Conservation (phyloP, 2,888 invertebrate species). For the Tipula vernalis region DNA sequence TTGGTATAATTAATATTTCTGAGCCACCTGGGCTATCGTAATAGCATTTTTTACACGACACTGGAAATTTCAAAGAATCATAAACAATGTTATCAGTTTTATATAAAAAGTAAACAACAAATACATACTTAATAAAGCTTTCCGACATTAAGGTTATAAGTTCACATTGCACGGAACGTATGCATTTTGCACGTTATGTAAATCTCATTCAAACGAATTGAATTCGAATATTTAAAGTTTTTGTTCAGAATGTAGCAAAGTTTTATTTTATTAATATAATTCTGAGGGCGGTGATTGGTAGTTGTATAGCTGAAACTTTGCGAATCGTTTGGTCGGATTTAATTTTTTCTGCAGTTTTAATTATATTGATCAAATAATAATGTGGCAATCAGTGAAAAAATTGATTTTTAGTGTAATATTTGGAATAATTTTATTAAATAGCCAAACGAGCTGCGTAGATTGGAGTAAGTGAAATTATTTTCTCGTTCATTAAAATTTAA, state of each 20-base stretch:
- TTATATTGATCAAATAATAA: background rate
- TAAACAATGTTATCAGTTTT: background rate
- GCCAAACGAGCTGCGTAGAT: background rate
- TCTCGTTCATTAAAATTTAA: background rate
- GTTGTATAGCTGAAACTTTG: background rate
- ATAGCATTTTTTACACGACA: too few species aligned
- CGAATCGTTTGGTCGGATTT: background rate
- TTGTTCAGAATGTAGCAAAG: too few species aligned
- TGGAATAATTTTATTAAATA: background rate
- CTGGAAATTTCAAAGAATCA: too few species aligned
- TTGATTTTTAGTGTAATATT: background rate
- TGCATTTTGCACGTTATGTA: background rate
- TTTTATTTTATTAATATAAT: too few species aligned
- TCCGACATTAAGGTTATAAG: background rate
- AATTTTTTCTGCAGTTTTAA: background rate
- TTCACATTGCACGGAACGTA: background rate
- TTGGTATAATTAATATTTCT: too few species aligned
- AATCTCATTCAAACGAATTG: background rate
- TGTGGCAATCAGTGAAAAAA: background rate
- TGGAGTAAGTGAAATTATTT: background rate
- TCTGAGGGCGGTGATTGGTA: background rate
- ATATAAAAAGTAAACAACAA: background rate
- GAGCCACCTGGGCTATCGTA: too few species aligned
- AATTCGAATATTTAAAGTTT: background rate
- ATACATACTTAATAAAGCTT: background rate